Evolutionary conservation across 2,888 invertebrate species (phyloP).

Genomic region (Rhamnusium bicolor): DNA sequence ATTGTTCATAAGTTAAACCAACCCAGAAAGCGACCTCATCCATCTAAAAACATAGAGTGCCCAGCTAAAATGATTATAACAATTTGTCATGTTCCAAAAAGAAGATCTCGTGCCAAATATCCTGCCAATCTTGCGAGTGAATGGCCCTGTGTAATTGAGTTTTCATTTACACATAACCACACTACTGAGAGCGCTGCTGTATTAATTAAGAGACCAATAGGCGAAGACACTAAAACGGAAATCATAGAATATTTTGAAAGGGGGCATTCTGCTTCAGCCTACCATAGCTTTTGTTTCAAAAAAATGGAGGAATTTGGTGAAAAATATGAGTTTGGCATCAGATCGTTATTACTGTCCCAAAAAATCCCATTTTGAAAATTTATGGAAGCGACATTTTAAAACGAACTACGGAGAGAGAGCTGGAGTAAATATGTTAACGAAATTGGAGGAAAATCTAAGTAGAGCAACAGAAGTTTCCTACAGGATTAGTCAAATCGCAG

Average conservation of each 20-base stretch:
- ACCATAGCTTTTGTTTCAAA: slow-evolving; percentile 42
- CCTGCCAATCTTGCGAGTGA: slow-evolving; percentile 18
- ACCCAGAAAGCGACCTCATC: slow-evolving; percentile 26
- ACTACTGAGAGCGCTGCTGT: slow-evolving; percentile 14
- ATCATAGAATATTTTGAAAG: slow-evolving; percentile 42
- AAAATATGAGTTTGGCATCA: slow-evolving; percentile 37
- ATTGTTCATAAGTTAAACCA: slow-evolving; percentile 18
- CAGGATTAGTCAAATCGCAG: slow-evolving; percentile 21
- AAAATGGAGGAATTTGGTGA: slow-evolving; percentile 48
- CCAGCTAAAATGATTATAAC: slow-evolving; percentile 30
- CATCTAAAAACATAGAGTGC: slow-evolving; percentile 29
- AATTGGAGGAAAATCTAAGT: slow-evolving; percentile 35
- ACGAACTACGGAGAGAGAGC: slow-evolving; percentile 38
- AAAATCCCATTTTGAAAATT: slow-evolving; percentile 40
- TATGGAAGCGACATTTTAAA: slow-evolving; percentile 47
- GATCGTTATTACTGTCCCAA: slow-evolving; percentile 40
- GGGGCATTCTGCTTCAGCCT: slow-evolving; percentile 45
- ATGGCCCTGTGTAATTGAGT: slow-evolving; percentile 31
- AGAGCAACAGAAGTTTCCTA: slow-evolving; percentile 29
- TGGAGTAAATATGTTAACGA: slow-evolving; percentile 39
- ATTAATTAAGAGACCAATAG: slow-evolving; percentile 18
- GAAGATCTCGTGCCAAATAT: slow-evolving; percentile 23
- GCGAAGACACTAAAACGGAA: slow-evolving; percentile 18
- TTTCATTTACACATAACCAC: slow-evolving; percentile 25
- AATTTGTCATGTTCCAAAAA: slow-evolving; percentile 25